Percentiles rank a stretch among this genome's conserved stretches.
These are phyloP conservation scores for Enteromius mattozi DNA, from an alignment of 2,797 vertebrate genomes.

Conservation along the genomic window DNA sequence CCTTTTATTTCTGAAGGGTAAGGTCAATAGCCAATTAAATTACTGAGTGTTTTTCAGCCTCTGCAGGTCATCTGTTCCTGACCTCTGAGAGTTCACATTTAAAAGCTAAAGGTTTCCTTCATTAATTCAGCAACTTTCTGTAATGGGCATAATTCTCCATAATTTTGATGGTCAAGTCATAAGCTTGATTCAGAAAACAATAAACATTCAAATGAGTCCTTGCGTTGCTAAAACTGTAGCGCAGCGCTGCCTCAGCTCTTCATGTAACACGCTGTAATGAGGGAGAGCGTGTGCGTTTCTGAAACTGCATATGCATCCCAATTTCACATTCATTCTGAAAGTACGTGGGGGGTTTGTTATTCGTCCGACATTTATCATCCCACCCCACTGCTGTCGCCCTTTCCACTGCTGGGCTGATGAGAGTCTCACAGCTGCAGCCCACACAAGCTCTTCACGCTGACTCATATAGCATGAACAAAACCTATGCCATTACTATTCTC, in stretches of 20 bases:
- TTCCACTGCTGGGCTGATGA: conserved; percentile 7
- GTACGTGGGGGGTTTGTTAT: conserved; percentile 11
- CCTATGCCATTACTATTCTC: neutral
- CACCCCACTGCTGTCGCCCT: conserved; percentile 7
- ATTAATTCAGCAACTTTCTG: neutral
- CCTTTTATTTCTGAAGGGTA: conserved; percentile 13
- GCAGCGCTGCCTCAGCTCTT: neutral
- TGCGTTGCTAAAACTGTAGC: neutral
- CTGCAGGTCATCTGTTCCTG: conserved; percentile 9
- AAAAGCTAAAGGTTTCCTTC: neutral
- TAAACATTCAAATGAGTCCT: conserved; percentile 21
- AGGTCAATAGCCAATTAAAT: conserved; percentile 22
- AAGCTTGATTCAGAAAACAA: neutral
- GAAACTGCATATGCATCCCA: neutral
- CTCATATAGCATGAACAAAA: conserved; percentile 13
- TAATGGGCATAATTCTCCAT: conserved; percentile 24
- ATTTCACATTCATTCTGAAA: conserved; percentile 10
- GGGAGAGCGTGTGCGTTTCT: neutral
- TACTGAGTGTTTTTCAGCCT: neutral
- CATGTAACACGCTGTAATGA: conserved; percentile 5
- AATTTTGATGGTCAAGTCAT: neutral
- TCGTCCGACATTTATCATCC: conserved; percentile 13
- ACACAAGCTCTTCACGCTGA: neutral
- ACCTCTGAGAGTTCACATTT: conserved; percentile 11
- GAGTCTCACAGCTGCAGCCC: conserved; percentile 32